These are phyloP conservation scores for Tamias sibiricus DNA, from an alignment of 2,113 vertebrate species.

Conservation along the genomic window DNA sequence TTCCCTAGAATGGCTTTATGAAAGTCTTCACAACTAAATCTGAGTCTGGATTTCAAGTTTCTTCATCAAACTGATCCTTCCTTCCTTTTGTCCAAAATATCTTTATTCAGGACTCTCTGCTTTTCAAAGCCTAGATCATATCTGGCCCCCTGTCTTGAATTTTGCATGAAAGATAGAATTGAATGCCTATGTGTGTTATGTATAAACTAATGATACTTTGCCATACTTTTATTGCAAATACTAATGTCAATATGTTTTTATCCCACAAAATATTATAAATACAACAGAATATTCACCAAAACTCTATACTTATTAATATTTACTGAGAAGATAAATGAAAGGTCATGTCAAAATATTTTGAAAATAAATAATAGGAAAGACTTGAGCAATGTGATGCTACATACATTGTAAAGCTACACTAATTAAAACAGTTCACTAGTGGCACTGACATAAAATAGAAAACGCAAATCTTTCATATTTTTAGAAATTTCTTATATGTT, in stretches of 20 bases:
- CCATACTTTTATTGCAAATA: neutral
- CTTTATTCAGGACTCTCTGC: neutral
- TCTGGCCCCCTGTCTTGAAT: neutral
- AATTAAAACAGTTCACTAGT: neutral
- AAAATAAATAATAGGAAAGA: neutral
- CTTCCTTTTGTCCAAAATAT: neutral
- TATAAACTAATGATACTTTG: neutral
- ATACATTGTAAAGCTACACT: neutral
- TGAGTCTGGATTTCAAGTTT: neutral
- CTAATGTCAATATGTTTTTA: conserved; percentile 10
- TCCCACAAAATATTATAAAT: neutral
- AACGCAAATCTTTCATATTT: neutral
- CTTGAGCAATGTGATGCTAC: neutral
- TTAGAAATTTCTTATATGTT: neutral
- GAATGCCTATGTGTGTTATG: neutral
- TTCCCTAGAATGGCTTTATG: neutral
- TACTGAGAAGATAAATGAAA: conserved; percentile 19
- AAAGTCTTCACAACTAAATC: neutral
- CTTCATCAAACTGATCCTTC: neutral
- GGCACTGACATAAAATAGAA: neutral
- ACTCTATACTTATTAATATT: neutral
- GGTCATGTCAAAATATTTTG: neutral
- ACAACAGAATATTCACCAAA: neutral
- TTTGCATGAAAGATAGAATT: neutral
- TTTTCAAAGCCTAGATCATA: neutral